Evolutionary conservation across 1,140 invertebrate genomes (phyloP), one percentile per base, ranked within the genome.

Genomic region (Drosophila equinoxialis): DNA sequence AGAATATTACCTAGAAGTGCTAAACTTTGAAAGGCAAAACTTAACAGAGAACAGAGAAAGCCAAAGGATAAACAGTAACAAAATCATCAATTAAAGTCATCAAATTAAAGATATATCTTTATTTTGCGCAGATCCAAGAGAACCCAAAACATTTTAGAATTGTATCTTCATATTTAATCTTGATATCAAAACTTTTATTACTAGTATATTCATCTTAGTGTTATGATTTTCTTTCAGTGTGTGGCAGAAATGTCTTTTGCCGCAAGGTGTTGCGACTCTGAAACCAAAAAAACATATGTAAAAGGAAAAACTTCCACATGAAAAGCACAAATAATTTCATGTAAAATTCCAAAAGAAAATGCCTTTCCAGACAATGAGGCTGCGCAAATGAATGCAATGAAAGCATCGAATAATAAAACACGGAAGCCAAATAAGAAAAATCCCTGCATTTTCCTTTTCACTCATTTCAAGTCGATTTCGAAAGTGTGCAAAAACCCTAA

Each of bases 341-440:
- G n/a, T 48, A 10, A 48, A 48, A 48, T 48, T 13, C 60, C 62
- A 13, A 62, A 71, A 35, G 62, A 51, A 59, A 54, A 45, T 59
- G 8, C 70, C 45, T 48, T 4, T 4, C 45, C 17, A 80, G 81
- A 83, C 81, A 83, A 84, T 83, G 81, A 76, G 65, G 73, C 60
- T 80, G 77, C 39, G 77, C 39, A 59, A 51, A 51, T 51, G 45
- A 51, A 20, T 51, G 48, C 73, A 77, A 66, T n/a, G 48, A 76
- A 60, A 35, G 58, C 62, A 71, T 45, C 51, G 51, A 41, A 69
- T 65, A 60, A 64, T 41, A 76, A 76, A 76, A 76, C 73, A 70
- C 74, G 74, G 74, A 76, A 76, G 74, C 57, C 65, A 51, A 66
- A 64, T 37, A 13, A 13, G 37, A 11, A 33, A 66, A 23, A 57